Evolutionary conservation across 2,888 invertebrate genomes (phyloP).

Genomic region (Lissocephala sabroskyi): DNA sequence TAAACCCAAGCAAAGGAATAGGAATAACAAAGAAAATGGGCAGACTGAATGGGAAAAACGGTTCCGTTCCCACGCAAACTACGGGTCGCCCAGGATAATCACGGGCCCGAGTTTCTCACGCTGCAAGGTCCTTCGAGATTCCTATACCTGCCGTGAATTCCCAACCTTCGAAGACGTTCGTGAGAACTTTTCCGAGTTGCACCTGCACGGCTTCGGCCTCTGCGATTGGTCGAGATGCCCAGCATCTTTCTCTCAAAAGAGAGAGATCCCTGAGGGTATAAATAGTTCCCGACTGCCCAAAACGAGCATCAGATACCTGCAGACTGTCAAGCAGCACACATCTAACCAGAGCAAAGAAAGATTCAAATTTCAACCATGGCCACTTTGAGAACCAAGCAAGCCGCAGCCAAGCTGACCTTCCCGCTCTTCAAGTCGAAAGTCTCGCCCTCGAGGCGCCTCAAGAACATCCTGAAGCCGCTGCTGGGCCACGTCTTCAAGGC

Average conservation of each 20-base stretch:
- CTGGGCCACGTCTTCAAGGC: constrained; percentile 74
- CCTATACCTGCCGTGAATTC: constrained; percentile 44
- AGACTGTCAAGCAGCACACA: constrained; percentile 29
- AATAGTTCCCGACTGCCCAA: constrained; percentile 35
- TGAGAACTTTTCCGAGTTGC: constrained; percentile 58
- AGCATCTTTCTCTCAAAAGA: constrained; percentile 21
- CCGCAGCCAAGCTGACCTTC: constrained; percentile 36
- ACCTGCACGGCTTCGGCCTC: constrained; percentile 45
- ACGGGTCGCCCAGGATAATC: constrained; percentile 28
- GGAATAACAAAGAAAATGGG: background rate
- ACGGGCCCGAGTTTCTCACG: constrained; percentile 57
- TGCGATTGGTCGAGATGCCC: constrained; percentile 59
- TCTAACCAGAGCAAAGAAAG: background rate
- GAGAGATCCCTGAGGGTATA: constrained; percentile 38
- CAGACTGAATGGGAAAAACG: constrained; percentile 17
- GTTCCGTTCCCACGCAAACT: constrained; percentile 39
- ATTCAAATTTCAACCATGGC: constrained; percentile 23
- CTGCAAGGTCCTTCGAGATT: constrained; percentile 35
- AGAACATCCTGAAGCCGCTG: constrained; percentile 68
- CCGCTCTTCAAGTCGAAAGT: constrained; percentile 64
- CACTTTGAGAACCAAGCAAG: constrained; percentile 37
- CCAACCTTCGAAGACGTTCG: constrained; percentile 24
- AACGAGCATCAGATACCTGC: constrained; percentile 41
- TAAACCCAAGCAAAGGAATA: constrained; percentile 2
- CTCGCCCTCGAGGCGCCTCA: constrained; percentile 68